These are phyloP conservation scores for Eupithecia exiguata DNA, from an alignment of 2,888 invertebrate genomes.

Conservation along the genomic window DNA sequence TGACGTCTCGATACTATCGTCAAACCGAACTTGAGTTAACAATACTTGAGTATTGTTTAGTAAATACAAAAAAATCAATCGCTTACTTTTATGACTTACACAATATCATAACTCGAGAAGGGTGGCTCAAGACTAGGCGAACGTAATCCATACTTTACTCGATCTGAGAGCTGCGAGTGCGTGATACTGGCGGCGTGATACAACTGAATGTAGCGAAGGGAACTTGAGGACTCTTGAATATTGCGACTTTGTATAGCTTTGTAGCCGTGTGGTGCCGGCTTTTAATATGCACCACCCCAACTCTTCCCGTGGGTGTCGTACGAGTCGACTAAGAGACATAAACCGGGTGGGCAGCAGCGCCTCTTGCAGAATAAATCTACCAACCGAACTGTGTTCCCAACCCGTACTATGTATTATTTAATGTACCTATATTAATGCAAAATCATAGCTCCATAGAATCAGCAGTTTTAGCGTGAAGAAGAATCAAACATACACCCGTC, in stretches of 20 bases:
- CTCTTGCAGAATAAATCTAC: too few relatives aligned
- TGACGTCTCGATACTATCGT: too few relatives aligned
- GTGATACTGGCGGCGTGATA: slow-evolving; percentile 62
- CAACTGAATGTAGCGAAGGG: slow-evolving; percentile 10
- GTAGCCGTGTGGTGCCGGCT: too few relatives aligned
- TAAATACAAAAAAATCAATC: slow-evolving; percentile 14
- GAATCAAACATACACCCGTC: background rate
- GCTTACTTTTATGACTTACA: slow-evolving; percentile 48
- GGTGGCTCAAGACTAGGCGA: slow-evolving; percentile 69
- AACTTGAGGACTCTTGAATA: slow-evolving; percentile 1
- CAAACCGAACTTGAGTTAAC: too few relatives aligned
- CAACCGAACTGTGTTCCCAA: too few relatives aligned
- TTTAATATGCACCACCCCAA: too few relatives aligned
- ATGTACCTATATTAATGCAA: too few relatives aligned
- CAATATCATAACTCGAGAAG: slow-evolving; percentile 51
- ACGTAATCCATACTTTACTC: slow-evolving; percentile 77
- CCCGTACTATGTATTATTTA: too few relatives aligned
- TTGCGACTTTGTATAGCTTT: background rate
- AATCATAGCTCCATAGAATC: background rate
- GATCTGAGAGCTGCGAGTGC: slow-evolving; percentile 74
- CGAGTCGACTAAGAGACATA: too few relatives aligned
- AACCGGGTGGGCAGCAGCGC: too few relatives aligned
- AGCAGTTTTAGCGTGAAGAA: background rate
- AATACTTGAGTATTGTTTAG: too few relatives aligned
- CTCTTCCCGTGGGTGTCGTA: too few relatives aligned